These are phyloP conservation scores for Platycnemis pennipes DNA, from an alignment of 2,888 invertebrate species.

Conservation along the genomic window DNA sequence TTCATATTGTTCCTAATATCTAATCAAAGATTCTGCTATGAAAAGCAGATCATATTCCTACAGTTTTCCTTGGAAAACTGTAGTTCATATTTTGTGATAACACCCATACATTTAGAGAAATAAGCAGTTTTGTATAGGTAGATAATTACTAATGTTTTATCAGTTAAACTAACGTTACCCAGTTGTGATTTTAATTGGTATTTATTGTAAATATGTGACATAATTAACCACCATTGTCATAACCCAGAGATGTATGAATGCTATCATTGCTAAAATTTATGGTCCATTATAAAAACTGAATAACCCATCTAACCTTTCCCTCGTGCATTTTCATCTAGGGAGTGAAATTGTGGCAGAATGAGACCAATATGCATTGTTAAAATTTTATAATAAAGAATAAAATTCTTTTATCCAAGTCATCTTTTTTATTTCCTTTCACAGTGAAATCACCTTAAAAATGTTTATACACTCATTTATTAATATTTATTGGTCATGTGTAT, in stretches of 20 bases:
- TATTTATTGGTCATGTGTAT: no score
- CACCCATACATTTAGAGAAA: neutral
- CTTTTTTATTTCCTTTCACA: neutral
- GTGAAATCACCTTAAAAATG: no score
- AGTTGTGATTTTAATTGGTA: neutral
- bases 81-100: constrained; percentile 24
- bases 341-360: neutral
- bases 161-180: neutral
- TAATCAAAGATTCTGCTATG: neutral
- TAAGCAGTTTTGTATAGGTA: neutral
- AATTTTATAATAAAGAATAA: constrained; percentile 28
- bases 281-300: neutral
- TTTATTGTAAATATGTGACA: constrained; percentile 35
- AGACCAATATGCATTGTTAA: neutral
- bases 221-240: neutral
- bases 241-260: neutral
- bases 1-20: constrained; percentile 46
- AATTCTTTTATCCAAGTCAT: neutral
- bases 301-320: neutral
- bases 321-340: neutral
- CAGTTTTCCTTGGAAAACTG: neutral
- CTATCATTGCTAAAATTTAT: neutral
- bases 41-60: neutral
- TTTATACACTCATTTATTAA: no score
- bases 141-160: neutral